These are phyloP conservation scores for Pseudococcus viburni DNA, from an alignment of 2,888 invertebrate species.

Conservation along the genomic window DNA sequence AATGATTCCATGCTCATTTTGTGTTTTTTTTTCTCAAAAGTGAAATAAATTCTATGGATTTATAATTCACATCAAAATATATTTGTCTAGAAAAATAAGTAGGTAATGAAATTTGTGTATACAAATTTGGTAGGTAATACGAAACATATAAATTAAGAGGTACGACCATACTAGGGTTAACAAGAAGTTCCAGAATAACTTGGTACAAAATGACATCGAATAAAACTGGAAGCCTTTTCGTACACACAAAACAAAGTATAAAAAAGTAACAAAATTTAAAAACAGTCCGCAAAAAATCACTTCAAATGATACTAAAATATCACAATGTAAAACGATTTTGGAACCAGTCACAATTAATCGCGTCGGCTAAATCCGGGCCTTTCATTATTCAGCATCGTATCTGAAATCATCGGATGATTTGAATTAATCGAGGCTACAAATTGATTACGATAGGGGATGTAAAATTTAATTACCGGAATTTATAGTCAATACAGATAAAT, in stretches of 20 bases:
- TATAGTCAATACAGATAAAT: slow-evolving; percentile 27
- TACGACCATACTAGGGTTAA: background rate
- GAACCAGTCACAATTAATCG: slow-evolving; percentile 18
- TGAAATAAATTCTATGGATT: background rate
- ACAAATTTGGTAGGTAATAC: slow-evolving; percentile 35
- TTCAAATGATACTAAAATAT: slow-evolving; percentile 6
- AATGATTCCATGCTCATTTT: too few species aligned
- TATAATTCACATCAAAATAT: background rate
- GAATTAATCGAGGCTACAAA: background rate
- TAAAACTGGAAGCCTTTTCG: background rate
- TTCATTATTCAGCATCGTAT: background rate
- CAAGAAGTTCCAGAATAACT: background rate
- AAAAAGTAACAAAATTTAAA: slow-evolving; percentile 39
- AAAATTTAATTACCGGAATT: slow-evolving; percentile 16
- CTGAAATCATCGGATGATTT: background rate
- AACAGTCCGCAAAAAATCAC: slow-evolving; percentile 21
- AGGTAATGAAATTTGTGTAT: background rate
- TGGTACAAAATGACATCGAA: background rate
- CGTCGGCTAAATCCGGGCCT: background rate
- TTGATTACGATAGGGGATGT: background rate
- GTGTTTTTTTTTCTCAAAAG: too few species aligned
- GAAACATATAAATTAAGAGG: background rate
- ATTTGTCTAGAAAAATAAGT: background rate
- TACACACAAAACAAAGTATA: slow-evolving; percentile 20
- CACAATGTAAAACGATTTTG: background rate